Evolutionary conservation across 2,113 vertebrate genomes (phyloP).

Genomic region (Leptobrachium ailaonicum): DNA sequence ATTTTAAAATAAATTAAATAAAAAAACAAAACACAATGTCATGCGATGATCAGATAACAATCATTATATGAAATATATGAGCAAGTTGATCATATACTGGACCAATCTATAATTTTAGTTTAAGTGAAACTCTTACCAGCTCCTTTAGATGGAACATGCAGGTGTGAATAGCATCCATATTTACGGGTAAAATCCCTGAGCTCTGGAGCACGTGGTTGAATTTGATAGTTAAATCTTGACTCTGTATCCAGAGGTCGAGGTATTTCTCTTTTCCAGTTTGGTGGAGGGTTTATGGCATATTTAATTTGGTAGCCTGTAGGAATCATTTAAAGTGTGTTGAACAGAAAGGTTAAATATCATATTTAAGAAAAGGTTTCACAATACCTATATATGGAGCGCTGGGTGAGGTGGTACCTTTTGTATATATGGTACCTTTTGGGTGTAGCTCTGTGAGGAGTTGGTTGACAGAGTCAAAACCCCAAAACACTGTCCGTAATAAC

Average conservation of each 20-base stretch:
- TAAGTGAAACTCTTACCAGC: constrained; percentile 59
- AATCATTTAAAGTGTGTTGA: neutral
- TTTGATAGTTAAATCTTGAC: constrained; percentile 64
- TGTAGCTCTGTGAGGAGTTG: too few species aligned
- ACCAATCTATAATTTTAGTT: neutral
- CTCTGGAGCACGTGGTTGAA: constrained; percentile 61
- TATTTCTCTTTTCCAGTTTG: constrained; percentile 51
- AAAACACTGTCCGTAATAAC: too few species aligned
- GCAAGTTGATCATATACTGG: too few species aligned
- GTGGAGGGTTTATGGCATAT: constrained; percentile 38
- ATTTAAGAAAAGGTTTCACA: too few species aligned
- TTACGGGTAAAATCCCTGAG: constrained; percentile 57
- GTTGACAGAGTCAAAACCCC: too few species aligned
- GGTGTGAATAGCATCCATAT: constrained; percentile 61
- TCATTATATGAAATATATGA: too few species aligned
- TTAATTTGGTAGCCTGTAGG: constrained; percentile 61
- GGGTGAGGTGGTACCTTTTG: too few species aligned
- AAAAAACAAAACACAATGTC: too few species aligned
- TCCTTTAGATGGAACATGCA: constrained; percentile 57
- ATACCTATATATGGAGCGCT: too few species aligned
- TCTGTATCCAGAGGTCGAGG: constrained; percentile 62
- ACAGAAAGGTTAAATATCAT: neutral
- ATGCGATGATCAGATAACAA: too few species aligned
- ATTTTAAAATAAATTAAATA: too few species aligned
- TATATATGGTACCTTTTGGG: too few species aligned